These are phyloP conservation scores for Dicerorhinus sumatrensis DNA, from an alignment of 2,113 vertebrate species.

Conservation along the genomic window DNA sequence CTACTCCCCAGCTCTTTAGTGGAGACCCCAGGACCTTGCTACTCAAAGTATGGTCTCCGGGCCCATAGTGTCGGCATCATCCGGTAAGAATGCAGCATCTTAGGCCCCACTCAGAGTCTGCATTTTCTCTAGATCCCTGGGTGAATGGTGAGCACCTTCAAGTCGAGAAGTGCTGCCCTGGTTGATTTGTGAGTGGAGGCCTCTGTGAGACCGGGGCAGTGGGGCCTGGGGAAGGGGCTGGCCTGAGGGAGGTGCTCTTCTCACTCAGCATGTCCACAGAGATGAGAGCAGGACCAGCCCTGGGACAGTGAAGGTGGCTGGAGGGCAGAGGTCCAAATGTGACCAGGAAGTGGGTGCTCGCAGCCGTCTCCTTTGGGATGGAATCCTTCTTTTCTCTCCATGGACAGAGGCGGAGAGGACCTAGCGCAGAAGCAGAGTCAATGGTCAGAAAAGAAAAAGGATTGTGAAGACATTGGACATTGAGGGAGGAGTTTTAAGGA, in stretches of 20 bases:
- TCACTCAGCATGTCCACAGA: neutral
- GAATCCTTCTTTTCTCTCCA: neutral
- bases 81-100: neutral
- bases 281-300: neutral
- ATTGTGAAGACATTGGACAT: neutral
- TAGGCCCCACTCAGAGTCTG: neutral
- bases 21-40: neutral
- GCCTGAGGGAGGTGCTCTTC: neutral
- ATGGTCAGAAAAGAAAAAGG: neutral
- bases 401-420: neutral
- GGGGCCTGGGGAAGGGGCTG: neutral
- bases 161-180: neutral
- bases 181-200: neutral
- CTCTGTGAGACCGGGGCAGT: no score
- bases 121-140: neutral
- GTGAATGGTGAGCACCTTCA: neutral
- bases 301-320: neutral
- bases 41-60: neutral
- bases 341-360: neutral
- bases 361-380: neutral
- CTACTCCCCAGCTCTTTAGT: neutral
- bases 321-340: neutral
- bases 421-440: neutral
- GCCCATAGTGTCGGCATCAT: accelerated
- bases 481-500: neutral